Base-by-base conservation (phyloP, 1,140 invertebrate genomes). In the Platyscapa corneri region DNA sequence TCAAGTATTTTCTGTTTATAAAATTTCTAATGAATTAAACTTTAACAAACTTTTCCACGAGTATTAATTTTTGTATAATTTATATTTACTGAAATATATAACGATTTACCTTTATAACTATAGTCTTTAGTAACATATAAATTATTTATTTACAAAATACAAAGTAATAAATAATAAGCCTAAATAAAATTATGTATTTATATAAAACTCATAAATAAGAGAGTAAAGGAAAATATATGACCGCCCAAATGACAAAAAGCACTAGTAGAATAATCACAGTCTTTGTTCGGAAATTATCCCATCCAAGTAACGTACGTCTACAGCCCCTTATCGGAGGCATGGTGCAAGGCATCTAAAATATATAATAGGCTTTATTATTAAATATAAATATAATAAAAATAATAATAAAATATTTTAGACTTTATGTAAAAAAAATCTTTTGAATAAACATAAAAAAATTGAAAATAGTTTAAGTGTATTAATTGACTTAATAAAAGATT, bases 261-360 rank as follows among this genome's bases (percentile, higher is more conserved):
- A 90, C 46, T 27, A 91, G 49, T 60, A 94, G 86, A 1, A 87
- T 56, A 3, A 92, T n/a, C 87, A 93, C 90, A 10, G 89, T 87
- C n/a, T 87, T 92, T 16, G 92, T 90, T 77, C 91, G 90, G 39
- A 91, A 90, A 37, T 49, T 89, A 80, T 94, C 93, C 93, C 93
- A 94, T 60, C 91, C 91, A 46, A 94, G 82, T 20, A 94, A 46
- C 1, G 92, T 87, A 23, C 87, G 82, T 23, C 87, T 86, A n/a
- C 85, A 83, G 3, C 75, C 76, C 75, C 80, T 83, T 7, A 82
- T 67, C 14, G 78, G 84, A 53, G 79, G 74, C 32, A 82, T n/a
- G 16, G 72, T 23, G 56, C 46, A 85, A 27, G 83, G 53, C 64
- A 60, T 82, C 88, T 84, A 23, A 72, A 86, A 88, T 72, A 67